Conservation (phyloP, 2,113 vertebrate species). For the Cairina moschata region DNA sequence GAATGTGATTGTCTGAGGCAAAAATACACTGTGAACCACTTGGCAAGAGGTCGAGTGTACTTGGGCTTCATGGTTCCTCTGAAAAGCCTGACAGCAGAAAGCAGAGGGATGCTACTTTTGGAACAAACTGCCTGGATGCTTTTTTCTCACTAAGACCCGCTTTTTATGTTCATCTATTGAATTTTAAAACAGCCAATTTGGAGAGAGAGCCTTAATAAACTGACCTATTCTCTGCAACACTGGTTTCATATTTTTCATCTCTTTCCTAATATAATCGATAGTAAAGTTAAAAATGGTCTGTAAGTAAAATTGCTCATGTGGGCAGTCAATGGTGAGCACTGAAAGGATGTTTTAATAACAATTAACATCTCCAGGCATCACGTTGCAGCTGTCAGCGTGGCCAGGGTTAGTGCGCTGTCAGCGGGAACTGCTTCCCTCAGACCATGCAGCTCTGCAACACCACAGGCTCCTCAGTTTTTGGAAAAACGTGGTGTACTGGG, state of each 20-base stretch:
- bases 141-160: neutral
- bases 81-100: neutral
- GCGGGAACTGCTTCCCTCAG: accelerated
- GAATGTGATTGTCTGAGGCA: neutral
- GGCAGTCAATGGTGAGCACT: neutral
- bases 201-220: conserved; percentile 8
- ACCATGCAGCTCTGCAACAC: neutral
- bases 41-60: neutral
- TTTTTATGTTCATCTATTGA: conserved; percentile 6
- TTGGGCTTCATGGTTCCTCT: neutral
- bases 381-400: neutral
- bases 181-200: conserved; percentile 23
- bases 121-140: neutral
- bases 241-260: conserved; percentile 43
- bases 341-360: conserved; percentile 1
- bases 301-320: conserved; percentile 10
- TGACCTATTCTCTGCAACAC: neutral
- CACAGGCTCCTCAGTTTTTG: neutral
- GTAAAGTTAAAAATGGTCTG: conserved; percentile 11
- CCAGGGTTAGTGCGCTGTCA: neutral
- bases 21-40: neutral
- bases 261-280: conserved; percentile 33
- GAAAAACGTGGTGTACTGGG: neutral
- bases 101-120: neutral
- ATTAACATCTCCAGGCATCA: neutral